Conservation (phyloP, 2,888 invertebrate species). For the Smittia sp. region DNA sequence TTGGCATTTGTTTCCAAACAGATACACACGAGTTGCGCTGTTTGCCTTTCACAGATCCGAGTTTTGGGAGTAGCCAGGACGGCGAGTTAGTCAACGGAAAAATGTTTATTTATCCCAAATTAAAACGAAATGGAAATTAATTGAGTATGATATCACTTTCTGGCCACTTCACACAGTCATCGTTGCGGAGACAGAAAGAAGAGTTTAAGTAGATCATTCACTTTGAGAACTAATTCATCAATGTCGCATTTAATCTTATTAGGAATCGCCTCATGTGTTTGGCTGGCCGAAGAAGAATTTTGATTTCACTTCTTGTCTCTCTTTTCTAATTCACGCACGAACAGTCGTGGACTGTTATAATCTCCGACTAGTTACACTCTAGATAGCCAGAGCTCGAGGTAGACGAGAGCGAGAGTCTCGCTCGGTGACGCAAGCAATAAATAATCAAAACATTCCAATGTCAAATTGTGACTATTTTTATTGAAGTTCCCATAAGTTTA, state of each 20-base stretch:
- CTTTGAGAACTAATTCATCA: constrained; percentile 41
- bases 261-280: constrained; percentile 38
- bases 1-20: background rate
- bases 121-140: constrained; percentile 20
- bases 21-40: background rate
- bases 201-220: constrained; percentile 38
- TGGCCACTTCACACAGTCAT: constrained; percentile 16
- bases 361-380: constrained; percentile 13
- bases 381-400: background rate
- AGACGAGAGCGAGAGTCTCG: background rate
- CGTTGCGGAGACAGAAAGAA: constrained; percentile 5
- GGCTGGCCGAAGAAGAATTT: background rate
- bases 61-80: background rate
- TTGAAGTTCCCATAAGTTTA: constrained; percentile 17
- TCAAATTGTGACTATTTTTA: constrained; percentile 22
- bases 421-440: constrained; percentile 23
- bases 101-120: constrained; percentile 22
- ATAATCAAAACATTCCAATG: constrained; percentile 31
- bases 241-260: constrained; percentile 42
- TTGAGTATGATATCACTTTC: constrained; percentile 28
- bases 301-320: constrained; percentile 10
- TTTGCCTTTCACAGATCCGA: constrained; percentile 19
- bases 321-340: constrained; percentile 32
- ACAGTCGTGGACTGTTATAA: constrained; percentile 12
- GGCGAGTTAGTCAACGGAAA: background rate